phyloP scores from a whole-genome alignment of 2,888 invertebrate species.

The Zonitis immaculata region DNA sequence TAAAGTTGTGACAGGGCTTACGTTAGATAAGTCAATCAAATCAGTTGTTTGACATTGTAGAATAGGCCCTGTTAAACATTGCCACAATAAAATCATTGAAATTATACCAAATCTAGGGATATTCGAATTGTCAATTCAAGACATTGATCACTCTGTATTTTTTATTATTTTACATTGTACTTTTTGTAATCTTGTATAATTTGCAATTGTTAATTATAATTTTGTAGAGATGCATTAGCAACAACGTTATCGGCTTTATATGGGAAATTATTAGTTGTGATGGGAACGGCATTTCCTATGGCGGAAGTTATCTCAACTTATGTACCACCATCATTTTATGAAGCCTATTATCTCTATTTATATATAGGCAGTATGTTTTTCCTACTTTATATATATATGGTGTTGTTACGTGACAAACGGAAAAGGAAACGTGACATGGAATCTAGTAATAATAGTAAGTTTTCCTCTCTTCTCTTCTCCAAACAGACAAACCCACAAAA shows the following conservation, averaged over 20 bases:
- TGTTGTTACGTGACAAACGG: constrained; percentile 59
- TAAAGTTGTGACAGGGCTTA: too few relatives aligned
- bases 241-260: constrained; percentile 89
- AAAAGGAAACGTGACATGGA: constrained; percentile 36
- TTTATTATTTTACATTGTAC: too few relatives aligned
- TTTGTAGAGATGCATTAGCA: constrained; percentile 76
- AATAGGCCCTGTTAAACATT: too few relatives aligned
- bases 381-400: constrained; percentile 63
- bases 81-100: too few relatives aligned
- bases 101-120: too few relatives aligned
- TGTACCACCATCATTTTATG: constrained; percentile 90
- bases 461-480: too few relatives aligned
- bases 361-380: constrained; percentile 67
- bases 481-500: too few relatives aligned
- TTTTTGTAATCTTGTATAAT: too few relatives aligned
- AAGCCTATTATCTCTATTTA: constrained; percentile 65
- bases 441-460: constrained; percentile 19
- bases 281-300: constrained; percentile 94
- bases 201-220: constrained; percentile 5
- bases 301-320: constrained; percentile 93
- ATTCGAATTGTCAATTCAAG: too few relatives aligned
- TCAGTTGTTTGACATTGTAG: too few relatives aligned
- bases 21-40: too few relatives aligned
- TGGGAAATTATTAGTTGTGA: constrained; percentile 87
- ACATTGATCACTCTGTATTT: too few relatives aligned